Evolutionary conservation across 2,113 vertebrate genomes (phyloP).

Genomic region (Crotalus helleri): DNA sequence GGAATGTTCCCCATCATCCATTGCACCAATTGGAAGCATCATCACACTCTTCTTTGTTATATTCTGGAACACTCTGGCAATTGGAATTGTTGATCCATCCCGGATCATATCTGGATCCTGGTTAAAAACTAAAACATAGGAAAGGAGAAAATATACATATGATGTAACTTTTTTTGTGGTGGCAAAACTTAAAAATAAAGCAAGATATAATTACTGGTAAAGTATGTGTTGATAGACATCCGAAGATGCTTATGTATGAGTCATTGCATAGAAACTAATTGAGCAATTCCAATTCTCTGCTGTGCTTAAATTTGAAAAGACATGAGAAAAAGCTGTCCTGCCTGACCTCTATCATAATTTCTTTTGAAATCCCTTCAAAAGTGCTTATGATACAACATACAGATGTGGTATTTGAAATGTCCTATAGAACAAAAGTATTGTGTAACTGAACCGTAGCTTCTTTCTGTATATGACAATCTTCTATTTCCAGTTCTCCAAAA

Average conservation of each 20-base stretch:
- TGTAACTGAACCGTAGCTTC: not conserved
- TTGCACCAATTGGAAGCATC: slow-evolving; percentile 72
- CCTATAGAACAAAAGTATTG: no score
- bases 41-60: slow-evolving; percentile 68
- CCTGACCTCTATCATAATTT: not conserved
- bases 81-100: slow-evolving; percentile 76
- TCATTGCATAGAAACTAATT: not conserved
- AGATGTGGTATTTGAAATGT: not conserved
- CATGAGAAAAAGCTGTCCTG: no score
- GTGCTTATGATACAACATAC: not conserved
- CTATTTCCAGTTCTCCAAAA: not conserved
- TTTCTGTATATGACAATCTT: no score
- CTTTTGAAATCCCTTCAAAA: not conserved
- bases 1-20: slow-evolving; percentile 73
- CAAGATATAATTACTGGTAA: not conserved
- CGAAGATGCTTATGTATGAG: not conserved
- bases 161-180: not conserved
- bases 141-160: not conserved
- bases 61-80: slow-evolving; percentile 70
- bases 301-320: not conserved
- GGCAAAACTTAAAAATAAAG: not conserved
- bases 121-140: slow-evolving; percentile 71
- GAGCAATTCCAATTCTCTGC: not conserved
- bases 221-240: not conserved
- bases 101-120: slow-evolving; percentile 73